Conservation (phyloP, 2,888 invertebrate species). For the Rotaria macrura region DNA sequence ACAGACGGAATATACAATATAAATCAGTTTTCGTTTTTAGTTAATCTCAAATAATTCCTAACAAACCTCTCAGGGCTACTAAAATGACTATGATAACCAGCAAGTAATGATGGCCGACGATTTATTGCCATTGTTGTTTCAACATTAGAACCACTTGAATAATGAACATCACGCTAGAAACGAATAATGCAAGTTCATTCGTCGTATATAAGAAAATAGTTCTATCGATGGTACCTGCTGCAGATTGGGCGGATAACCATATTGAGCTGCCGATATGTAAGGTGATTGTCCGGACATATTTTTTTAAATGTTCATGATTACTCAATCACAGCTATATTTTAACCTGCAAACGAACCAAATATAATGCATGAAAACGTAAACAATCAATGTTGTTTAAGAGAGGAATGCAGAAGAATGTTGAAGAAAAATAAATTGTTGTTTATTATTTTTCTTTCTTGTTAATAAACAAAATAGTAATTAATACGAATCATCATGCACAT, state of each 20-base stretch:
- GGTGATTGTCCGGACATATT: slow-evolving; percentile 13
- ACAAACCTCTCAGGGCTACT: background rate
- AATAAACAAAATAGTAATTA: background rate
- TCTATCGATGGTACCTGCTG: background rate
- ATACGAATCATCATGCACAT: background rate
- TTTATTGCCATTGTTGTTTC: background rate
- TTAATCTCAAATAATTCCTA: background rate
- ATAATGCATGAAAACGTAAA: background rate
- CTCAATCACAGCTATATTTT: background rate
- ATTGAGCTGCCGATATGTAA: background rate
- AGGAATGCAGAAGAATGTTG: background rate
- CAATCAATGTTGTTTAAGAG: background rate
- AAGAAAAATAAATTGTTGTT: background rate
- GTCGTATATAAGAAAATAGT: background rate
- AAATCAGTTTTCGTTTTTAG: too few species aligned
- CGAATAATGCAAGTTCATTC: background rate
- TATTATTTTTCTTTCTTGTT: background rate
- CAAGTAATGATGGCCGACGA: slow-evolving; percentile 2
- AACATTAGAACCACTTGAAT: background rate
- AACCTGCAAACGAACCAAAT: background rate
- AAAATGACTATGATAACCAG: background rate
- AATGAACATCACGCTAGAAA: background rate
- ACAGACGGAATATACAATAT: background rate
- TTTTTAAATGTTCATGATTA: background rate
- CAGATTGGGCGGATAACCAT: background rate